phyloP scores from a whole-genome alignment of 2,797 vertebrate species.

The Poecilia wingei region DNA sequence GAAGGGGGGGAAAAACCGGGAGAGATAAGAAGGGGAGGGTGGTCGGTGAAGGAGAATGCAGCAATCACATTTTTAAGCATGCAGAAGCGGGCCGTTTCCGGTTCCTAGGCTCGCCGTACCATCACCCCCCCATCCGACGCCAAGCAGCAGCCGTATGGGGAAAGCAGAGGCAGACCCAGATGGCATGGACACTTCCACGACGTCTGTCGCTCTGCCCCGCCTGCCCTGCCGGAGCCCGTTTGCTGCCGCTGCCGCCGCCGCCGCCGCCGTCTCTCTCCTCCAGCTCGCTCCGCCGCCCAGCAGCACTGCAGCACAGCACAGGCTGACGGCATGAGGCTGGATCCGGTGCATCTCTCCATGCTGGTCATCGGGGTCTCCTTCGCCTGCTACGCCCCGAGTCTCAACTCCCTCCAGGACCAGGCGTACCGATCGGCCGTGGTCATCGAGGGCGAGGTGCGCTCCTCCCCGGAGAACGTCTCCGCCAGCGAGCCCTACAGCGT shows the following conservation, averaged over 20 bases:
- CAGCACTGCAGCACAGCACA: slow-evolving; percentile 86
- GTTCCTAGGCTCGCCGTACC: slow-evolving; percentile 85
- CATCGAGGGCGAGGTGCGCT: slow-evolving; percentile 96
- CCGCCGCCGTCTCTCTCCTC: slow-evolving; percentile 82
- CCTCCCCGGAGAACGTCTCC: slow-evolving; percentile 84
- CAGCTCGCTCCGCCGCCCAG: slow-evolving; percentile 84
- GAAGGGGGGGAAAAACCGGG: slow-evolving; percentile 54
- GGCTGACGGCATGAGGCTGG: slow-evolving; percentile 96
- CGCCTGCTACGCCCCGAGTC: slow-evolving; percentile 95
- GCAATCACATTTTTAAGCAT: slow-evolving; percentile 82
- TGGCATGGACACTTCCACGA: slow-evolving; percentile 94
- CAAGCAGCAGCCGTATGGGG: slow-evolving; percentile 83
- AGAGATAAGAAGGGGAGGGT: slow-evolving; percentile 70
- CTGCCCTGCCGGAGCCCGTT: slow-evolving; percentile 82
- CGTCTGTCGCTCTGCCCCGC: slow-evolving; percentile 90
- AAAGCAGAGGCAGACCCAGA: slow-evolving; percentile 88
- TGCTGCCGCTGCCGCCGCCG: slow-evolving; percentile 84
- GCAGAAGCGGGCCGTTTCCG: slow-evolving; percentile 87
- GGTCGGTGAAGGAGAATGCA: slow-evolving; percentile 85
- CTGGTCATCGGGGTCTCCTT: slow-evolving; percentile 95
- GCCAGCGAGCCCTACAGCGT: slow-evolving; percentile 85
- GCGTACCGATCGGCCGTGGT: slow-evolving; percentile 93
- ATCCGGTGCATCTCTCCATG: slow-evolving; percentile 94
- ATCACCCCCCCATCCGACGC: slow-evolving; percentile 75
- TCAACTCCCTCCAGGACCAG: slow-evolving; percentile 95